phyloP scores from a whole-genome alignment of 2,113 vertebrate genomes.

The Triplophysa siluroides region DNA sequence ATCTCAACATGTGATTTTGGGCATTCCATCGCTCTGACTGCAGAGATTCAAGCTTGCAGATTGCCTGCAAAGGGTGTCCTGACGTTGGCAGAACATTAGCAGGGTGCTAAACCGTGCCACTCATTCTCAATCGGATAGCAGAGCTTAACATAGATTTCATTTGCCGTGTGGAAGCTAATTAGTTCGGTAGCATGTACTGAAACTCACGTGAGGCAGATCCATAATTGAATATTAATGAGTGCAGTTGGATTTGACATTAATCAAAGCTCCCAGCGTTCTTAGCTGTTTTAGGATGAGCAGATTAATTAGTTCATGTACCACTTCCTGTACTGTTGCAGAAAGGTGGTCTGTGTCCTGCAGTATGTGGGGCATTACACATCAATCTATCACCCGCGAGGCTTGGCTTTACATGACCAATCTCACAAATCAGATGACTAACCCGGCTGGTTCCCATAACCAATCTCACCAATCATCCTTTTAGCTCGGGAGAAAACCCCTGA shows the following conservation, averaged over 20 bases:
- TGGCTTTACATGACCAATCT: too few species aligned
- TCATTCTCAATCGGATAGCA: conserved; percentile 54
- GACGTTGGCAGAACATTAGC: not conserved
- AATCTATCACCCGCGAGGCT: too few species aligned
- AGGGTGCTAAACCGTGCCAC: not conserved
- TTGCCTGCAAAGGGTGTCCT: not conserved
- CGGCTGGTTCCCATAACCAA: too few species aligned
- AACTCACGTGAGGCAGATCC: conserved; percentile 58
- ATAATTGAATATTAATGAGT: conserved; percentile 70
- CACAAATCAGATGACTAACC: too few species aligned
- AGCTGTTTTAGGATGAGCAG: conserved; percentile 28
- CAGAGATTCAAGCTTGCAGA: conserved; percentile 12
- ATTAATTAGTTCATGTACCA: conserved; percentile 34
- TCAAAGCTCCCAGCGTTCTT: conserved; percentile 34
- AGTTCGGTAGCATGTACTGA: conserved; percentile 68
- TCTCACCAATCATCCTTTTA: too few species aligned
- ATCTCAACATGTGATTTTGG: conserved; percentile 37
- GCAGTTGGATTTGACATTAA: conserved; percentile 55
- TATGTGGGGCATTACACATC: not conserved
- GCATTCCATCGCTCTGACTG: conserved; percentile 15
- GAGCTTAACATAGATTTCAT: conserved; percentile 64
- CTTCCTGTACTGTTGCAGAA: not conserved
- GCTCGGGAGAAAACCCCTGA: too few species aligned
- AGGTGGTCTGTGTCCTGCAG: not conserved
- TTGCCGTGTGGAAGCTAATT: conserved; percentile 64